phyloP scores from a whole-genome alignment of 2,797 vertebrate species.

The Numenius phaeopus region DNA sequence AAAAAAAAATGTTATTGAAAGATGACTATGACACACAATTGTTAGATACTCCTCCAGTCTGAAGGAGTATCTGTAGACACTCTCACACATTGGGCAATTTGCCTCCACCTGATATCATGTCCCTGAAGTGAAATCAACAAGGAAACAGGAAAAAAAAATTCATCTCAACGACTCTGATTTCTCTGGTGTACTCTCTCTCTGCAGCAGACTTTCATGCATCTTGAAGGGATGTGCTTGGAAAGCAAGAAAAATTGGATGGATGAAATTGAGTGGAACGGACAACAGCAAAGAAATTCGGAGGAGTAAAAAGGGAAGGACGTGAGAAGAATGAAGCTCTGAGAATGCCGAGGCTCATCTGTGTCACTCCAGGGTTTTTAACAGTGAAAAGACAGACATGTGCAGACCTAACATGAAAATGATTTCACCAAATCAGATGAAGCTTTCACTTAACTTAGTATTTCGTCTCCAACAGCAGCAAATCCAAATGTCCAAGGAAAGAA shows the following conservation, averaged over 20 bases:
- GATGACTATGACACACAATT: background rate
- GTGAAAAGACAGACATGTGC: background rate
- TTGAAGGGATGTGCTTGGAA: slow-evolving; percentile 3
- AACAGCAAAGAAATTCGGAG: background rate
- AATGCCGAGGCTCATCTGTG: background rate
- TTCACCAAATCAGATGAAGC: background rate
- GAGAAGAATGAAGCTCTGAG: slow-evolving; percentile 6
- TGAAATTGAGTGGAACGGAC: slow-evolving; percentile 49
- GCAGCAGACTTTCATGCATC: background rate
- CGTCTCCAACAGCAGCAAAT: background rate
- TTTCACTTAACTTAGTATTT: background rate
- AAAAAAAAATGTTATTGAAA: background rate
- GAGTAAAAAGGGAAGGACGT: background rate
- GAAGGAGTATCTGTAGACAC: background rate
- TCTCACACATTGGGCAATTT: background rate
- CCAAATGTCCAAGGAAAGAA: background rate
- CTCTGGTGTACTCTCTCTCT: background rate
- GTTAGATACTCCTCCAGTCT: background rate
- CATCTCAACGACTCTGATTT: background rate
- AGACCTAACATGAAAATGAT: background rate
- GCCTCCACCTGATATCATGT: background rate
- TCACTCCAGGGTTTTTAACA: background rate
- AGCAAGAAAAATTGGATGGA: background rate
- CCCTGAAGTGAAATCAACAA: background rate
- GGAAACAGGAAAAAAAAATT: background rate